Percentiles rank a stretch among this genome's conserved stretches.
phyloP scores from a whole-genome alignment of 2,113 vertebrate species.

The Potamarius usumacintae region DNA sequence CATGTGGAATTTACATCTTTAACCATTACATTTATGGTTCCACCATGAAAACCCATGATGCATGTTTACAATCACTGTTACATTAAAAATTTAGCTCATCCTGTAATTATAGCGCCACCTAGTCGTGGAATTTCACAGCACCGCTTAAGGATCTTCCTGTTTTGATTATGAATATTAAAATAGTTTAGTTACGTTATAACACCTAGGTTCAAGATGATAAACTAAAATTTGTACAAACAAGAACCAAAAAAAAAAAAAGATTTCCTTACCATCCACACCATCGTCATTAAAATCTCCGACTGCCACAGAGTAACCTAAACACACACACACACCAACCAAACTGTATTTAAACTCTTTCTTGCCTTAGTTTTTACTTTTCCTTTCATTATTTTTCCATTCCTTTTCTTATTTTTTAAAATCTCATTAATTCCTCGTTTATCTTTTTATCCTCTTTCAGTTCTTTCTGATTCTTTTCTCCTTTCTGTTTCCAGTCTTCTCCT shows the following conservation, averaged over 20 bases:
- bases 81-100: neutral
- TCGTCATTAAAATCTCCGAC: conserved; percentile 91
- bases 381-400: neutral
- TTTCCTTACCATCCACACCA: conserved; percentile 80
- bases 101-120: neutral
- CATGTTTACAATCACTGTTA: neutral
- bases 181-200: too few relatives aligned
- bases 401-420: neutral
- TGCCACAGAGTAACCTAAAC: conserved; percentile 90
- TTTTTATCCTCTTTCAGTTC: neutral
- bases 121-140: neutral
- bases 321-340: conserved; percentile 1
- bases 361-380: neutral
- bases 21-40: neutral
- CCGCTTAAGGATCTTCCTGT: too few relatives aligned
- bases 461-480: neutral
- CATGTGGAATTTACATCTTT: conserved; percentile 6
- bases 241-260: neutral
- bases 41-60: neutral
- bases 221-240: neutral
- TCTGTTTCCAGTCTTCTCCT: neutral
- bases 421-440: neutral
- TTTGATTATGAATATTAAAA: neutral
- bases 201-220: neutral
- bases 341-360: neutral